A percentile compares a stretch with the other conserved stretches of the same genome.
phyloP scores from a whole-genome alignment of 2,113 vertebrate genomes.

The Gallinago paraguaiae region DNA sequence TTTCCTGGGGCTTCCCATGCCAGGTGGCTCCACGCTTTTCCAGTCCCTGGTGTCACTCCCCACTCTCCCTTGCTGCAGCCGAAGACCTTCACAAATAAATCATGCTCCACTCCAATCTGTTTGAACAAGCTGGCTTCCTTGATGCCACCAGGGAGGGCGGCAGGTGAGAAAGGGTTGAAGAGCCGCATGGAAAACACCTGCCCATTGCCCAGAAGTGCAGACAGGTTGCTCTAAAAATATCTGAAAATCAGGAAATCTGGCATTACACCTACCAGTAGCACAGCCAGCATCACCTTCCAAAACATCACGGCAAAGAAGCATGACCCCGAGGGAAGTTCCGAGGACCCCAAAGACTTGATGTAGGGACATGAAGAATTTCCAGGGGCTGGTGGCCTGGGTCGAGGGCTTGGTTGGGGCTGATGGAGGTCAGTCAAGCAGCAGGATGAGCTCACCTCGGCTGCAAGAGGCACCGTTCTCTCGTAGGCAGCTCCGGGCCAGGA shows the following conservation, averaged over 20 bases:
- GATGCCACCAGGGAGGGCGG: accelerated
- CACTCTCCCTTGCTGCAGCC: neutral
- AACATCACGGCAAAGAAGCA: neutral
- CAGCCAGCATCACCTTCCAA: neutral
- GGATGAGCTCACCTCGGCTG: neutral
- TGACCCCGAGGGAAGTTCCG: too few species aligned
- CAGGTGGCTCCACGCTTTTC: neutral
- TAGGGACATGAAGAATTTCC: neutral
- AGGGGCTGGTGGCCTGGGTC: accelerated
- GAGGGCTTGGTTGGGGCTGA: neutral
- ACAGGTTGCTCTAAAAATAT: neutral
- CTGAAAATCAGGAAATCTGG: neutral
- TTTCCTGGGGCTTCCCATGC: neutral
- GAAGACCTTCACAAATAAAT: neutral
- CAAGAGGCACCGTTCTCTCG: accelerated
- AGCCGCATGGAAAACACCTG: neutral
- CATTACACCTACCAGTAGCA: neutral
- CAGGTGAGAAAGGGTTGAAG: neutral
- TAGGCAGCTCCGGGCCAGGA: neutral
- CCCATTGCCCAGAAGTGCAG: neutral
- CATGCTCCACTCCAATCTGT: neutral
- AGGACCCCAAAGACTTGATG: neutral
- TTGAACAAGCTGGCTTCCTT: neutral
- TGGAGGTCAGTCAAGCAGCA: neutral
- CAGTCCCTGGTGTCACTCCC: neutral